Base-by-base conservation (phyloP, 2,888 invertebrate genomes). In the Diarsia mendica region DNA sequence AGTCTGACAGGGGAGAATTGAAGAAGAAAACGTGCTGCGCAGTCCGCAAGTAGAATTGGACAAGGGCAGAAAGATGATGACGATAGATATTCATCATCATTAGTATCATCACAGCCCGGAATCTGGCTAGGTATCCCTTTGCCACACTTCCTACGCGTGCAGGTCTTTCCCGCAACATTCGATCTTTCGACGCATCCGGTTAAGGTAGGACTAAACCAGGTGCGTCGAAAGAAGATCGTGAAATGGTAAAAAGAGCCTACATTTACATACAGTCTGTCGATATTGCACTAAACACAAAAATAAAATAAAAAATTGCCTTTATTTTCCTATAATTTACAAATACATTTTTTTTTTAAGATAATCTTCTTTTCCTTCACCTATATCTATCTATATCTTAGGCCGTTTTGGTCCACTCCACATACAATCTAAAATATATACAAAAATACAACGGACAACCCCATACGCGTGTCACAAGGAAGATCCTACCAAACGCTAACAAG, bases 401-500 rank as follows among this genome's bases (percentile, higher is more conserved):
- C 4, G 39, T 39, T 39, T 0, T 5, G 39, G 5, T 39, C 39
- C 39, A 3, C 39, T 39, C 39, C 4, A 23, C 5, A 13, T 23
- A 49, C 39, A 53, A 49, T n/a, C 23, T 28, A 63, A 76, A 48
- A n/a, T n/a, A 20, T 2, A 3, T 23, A 58, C 1, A 13, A 66
- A 53, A 10, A n/a, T 5, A 23, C 13, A 63, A 44, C 15, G 0
- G 1, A 33, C 39, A 61, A 49, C 48, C n/a, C 44, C 5, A 23
- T n/a, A 46, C 51, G 11, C n/a, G 10, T 77, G 28, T 48, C 39
- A 44, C 46, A 49, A 61, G 33, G 63, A 39, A 49, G 51, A 79
- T 44, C 33, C 28, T 33, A 46, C 28, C 11, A 64, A 67, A 55
- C 3, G 18, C 55, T 79, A 83, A 83, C 66, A 75, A 75, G 44